These are phyloP conservation scores for Mesocentrotus franciscanus DNA, from an alignment of 53 echinoderm and acorn worm species.

Conservation along the genomic window DNA sequence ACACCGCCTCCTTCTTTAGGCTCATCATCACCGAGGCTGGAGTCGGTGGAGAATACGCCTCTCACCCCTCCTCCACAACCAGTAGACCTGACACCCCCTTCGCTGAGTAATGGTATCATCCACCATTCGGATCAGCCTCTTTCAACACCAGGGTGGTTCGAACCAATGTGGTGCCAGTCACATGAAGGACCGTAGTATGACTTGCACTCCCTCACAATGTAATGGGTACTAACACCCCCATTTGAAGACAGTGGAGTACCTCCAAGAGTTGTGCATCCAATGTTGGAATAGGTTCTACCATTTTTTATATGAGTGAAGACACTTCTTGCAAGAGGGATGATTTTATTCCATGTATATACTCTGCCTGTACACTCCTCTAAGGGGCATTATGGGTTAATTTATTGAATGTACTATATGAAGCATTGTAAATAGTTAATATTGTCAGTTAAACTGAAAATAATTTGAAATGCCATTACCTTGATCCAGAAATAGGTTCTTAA, in stretches of 20 bases:
- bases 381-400: constrained; percentile 58
- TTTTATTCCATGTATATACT: constrained; percentile 62
- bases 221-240: background rate
- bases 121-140: constrained; percentile 60
- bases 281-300: background rate
- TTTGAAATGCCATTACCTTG: constrained; percentile 28
- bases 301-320: background rate
- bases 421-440: constrained; percentile 17
- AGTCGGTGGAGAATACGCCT: constrained; percentile 52
- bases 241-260: constrained; percentile 28
- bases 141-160: constrained; percentile 61
- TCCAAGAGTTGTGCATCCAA: background rate
- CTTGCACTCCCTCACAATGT: background rate
- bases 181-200: constrained; percentile 31
- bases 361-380: constrained; percentile 33
- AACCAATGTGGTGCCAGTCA: constrained; percentile 62
- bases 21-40: constrained; percentile 54
- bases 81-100: constrained; percentile 61
- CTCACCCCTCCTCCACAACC: constrained; percentile 64
- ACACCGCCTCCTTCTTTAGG: constrained; percentile 70
- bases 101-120: constrained; percentile 57
- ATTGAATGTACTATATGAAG: constrained; percentile 41
- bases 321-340: constrained; percentile 6
- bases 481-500: background rate
- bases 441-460: constrained; percentile 58